Base-by-base conservation (phyloP, 2,797 vertebrate genomes). In the Anguilla marmorata region DNA sequence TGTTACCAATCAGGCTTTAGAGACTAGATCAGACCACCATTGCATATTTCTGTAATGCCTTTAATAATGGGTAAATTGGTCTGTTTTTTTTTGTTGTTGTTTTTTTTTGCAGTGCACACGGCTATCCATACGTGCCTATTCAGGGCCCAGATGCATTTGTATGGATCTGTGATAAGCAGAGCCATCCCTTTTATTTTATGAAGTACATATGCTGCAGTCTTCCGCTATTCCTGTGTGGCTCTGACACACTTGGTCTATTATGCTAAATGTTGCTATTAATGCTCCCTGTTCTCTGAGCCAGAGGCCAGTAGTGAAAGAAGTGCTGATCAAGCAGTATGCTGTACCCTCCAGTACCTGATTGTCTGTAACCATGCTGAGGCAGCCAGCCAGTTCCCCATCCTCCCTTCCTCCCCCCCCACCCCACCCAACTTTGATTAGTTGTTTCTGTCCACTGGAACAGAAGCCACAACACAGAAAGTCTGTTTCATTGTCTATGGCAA, bases 301-400 rank as follows among this genome's bases (percentile, higher is more conserved):
- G 89, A 91, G 92, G 92, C 8, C n/a, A 84, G 37, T 60, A n/a
- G 21, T 58, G 24, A 37, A 11, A 60, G 56, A 45, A 91, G 90
- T 91, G 87, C 86, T 85, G 89, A 88, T 63, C 85, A 89, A 41
- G 88, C 85, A 90, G 85, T 91, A 91, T 88, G 84, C 86, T 90
- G 90, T 89, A 90, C 84, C 89, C 92, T 90, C 87, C 87, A 19
- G 54, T 87, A 92, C 90, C 92, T 94, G 91, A 92, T 92, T 92
- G 92, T 74, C 9, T 33, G 19, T 82, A n/a, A 48, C 16, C 45
- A 82, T 50, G 24, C 63, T 69, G 63, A n/a, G 91, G 89, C 91
- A 92, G 93, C 91, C 94, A 92, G 88, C 93, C 85, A 56, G 88
- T 88, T 41, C 91, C 6, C 24, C 1, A 1, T 1, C 69, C 2